Conservation (phyloP, 2,888 invertebrate genomes). For the Strigamia maritima region DNA sequence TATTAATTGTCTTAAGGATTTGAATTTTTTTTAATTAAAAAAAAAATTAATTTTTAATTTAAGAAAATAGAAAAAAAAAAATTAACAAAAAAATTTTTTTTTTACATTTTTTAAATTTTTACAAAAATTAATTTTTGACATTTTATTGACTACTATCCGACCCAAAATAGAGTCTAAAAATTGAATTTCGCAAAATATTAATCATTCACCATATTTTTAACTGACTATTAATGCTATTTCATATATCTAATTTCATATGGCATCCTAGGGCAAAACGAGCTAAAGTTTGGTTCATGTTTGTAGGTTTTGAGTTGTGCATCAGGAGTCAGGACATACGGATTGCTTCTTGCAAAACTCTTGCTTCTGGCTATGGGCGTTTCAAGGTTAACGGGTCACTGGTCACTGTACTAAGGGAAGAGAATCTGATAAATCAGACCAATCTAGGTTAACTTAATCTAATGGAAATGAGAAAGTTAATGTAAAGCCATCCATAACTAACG, state of each 20-base stretch:
- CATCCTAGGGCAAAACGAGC: neutral
- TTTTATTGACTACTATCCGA: no score
- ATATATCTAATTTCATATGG: neutral
- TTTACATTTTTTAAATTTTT: no score
- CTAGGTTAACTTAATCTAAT: neutral
- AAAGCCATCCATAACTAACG: neutral
- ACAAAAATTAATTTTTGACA: no score
- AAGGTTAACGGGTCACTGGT: constrained; percentile 16
- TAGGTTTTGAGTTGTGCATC: neutral
- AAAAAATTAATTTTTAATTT: no score
- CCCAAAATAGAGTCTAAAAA: no score
- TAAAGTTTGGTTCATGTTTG: neutral
- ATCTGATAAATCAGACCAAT: constrained; percentile 1
- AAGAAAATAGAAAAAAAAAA: no score
- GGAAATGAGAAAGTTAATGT: neutral
- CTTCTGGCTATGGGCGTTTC: constrained; percentile 12
- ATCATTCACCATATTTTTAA: no score
- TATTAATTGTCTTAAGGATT: no score
- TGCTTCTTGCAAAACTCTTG: neutral
- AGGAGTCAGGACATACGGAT: neutral
- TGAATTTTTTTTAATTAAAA: no score
- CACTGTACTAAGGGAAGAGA: neutral
- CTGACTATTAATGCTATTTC: neutral
- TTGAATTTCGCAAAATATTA: no score
- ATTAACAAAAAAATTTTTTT: no score